phyloP scores from a whole-genome alignment of 2,888 invertebrate species.

The Eupithecia subumbrata region DNA sequence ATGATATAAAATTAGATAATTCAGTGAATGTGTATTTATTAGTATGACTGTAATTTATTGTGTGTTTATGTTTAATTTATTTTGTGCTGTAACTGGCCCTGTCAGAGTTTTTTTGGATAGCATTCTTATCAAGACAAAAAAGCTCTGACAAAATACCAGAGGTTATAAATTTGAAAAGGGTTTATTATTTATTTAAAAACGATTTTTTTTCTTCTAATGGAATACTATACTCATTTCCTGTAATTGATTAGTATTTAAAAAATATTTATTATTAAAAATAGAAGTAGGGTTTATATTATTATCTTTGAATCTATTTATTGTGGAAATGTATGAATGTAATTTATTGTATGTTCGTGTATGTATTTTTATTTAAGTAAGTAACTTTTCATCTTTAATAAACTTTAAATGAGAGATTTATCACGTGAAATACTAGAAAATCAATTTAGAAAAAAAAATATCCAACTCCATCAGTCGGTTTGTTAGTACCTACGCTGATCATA shows the following conservation, averaged over 20 bases:
- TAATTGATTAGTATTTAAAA: neutral
- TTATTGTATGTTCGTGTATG: neutral
- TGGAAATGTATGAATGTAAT: conserved; percentile 3
- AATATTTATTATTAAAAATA: neutral
- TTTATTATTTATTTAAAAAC: neutral
- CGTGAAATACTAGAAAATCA: too few species aligned
- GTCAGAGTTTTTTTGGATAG: neutral
- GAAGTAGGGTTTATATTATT: neutral
- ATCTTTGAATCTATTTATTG: neutral
- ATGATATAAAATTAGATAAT: neutral
- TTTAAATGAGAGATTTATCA: neutral
- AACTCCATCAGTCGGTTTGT: neutral
- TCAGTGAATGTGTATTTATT: conserved; percentile 7
- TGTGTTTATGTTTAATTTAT: conserved; percentile 14
- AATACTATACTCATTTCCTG: neutral
- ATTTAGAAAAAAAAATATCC: too few species aligned
- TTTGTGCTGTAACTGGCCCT: neutral
- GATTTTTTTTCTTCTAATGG: neutral
- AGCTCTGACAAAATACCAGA: neutral
- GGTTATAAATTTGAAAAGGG: neutral
- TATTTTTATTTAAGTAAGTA: neutral
- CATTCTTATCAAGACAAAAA: neutral
- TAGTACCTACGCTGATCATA: neutral
- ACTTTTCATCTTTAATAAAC: too few species aligned
- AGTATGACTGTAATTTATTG: conserved; percentile 38